These are phyloP conservation scores for Spilosoma lubricipeda DNA, from an alignment of 2,888 invertebrate genomes.

Conservation along the genomic window DNA sequence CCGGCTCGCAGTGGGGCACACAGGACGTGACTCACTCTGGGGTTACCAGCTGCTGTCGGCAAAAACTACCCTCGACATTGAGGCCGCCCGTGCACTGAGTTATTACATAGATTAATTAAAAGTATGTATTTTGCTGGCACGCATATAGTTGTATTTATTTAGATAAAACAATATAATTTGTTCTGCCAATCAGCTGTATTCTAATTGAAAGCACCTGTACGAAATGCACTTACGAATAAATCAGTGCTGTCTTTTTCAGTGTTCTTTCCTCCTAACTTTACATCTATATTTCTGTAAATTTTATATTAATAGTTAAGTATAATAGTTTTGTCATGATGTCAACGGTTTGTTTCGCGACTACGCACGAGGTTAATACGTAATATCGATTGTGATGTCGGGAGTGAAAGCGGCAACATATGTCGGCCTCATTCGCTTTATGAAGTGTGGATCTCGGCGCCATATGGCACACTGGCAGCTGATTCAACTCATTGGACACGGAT, in stretches of 20 bases:
- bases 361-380: conserved; percentile 59
- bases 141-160: conserved; percentile 39
- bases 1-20: conserved; percentile 80
- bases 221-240: not conserved
- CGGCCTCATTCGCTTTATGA: conserved; percentile 82
- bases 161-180: conserved; percentile 25
- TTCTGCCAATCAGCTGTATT: conserved; percentile 24
- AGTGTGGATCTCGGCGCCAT: conserved; percentile 81
- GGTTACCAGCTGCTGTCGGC: conserved; percentile 83
- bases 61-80: conserved; percentile 79
- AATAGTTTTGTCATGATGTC: conserved; percentile 31
- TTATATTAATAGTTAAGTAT: conserved; percentile 18
- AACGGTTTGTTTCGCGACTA: conserved; percentile 40
- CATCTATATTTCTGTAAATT: not conserved
- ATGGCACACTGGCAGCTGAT: conserved; percentile 80
- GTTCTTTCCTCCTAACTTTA: not conserved
- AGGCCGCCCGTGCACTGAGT: conserved; percentile 55
- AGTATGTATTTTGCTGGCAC: conserved; percentile 49
- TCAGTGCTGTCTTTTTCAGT: not conserved
- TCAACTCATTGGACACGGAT: conserved; percentile 59
- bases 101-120: conserved; percentile 60
- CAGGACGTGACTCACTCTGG: conserved; percentile 85
- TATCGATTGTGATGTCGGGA: conserved; percentile 78
- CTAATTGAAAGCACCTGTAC: conserved; percentile 15
- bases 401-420: conserved; percentile 85